phyloP scores from a whole-genome alignment of 2,888 invertebrate species.

The Hirtodrosophila cameraria region DNA sequence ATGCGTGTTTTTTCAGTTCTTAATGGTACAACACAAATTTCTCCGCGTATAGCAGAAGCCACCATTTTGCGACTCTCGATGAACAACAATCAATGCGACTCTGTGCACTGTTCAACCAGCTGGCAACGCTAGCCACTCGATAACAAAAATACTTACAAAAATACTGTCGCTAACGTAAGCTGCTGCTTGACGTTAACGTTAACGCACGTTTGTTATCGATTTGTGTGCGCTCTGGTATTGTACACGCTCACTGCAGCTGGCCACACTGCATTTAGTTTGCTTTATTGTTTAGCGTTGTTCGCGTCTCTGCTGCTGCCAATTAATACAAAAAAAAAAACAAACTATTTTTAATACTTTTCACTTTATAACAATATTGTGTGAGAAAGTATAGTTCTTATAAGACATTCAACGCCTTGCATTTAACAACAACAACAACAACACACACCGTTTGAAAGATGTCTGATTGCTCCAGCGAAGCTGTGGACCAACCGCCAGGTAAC shows the following conservation, averaged over 20 bases:
- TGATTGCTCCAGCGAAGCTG: slow-evolving; percentile 49
- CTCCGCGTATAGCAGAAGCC: slow-evolving; percentile 80
- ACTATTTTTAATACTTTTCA: too few species aligned
- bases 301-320: slow-evolving; percentile 27
- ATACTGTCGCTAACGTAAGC: too few species aligned
- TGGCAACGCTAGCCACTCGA: slow-evolving; percentile 48
- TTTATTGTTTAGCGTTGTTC: slow-evolving; percentile 41
- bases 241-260: background rate
- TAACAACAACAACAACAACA: too few species aligned
- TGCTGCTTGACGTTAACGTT: background rate
- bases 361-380: slow-evolving; percentile 27
- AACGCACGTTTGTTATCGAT: slow-evolving; percentile 18
- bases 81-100: slow-evolving; percentile 59
- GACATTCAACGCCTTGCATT: slow-evolving; percentile 46
- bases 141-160: slow-evolving; percentile 19
- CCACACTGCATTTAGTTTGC: slow-evolving; percentile 33
- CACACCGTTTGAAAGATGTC: slow-evolving; percentile 45
- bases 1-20: slow-evolving; percentile 72
- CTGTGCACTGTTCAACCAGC: slow-evolving; percentile 49
- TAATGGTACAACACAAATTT: slow-evolving; percentile 75
- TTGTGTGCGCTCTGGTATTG: background rate
- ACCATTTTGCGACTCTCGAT: slow-evolving; percentile 78
- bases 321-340: too few species aligned
- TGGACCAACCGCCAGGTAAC: slow-evolving; percentile 44
- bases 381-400: slow-evolving; percentile 21